Base-by-base conservation (phyloP, 2,797 vertebrate genomes). In the Sebastes itinus region DNA sequence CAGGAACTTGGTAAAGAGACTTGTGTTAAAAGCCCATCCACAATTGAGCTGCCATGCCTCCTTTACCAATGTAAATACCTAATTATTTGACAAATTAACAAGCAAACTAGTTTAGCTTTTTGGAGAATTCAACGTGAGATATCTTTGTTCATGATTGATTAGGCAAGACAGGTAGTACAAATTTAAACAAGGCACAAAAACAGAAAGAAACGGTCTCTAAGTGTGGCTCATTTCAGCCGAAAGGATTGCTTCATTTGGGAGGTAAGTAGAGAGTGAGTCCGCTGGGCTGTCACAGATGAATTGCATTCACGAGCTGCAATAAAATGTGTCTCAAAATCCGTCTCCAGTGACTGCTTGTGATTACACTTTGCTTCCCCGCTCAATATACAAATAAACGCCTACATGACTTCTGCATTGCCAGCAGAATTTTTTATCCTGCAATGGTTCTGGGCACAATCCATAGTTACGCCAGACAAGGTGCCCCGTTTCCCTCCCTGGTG, bases 351-450 rank as follows among this genome's bases (percentile, higher is more conserved):
- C 84, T 56, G 30, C 62, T 59, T 64, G 61, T 68, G 77, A 86
- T 82, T 83, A 79, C 58, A 79, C 77, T 85, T 83, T 73, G 38
- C 70, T 75, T 82, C 60, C 60, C 32, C 1, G 32, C 59, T 82
- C 86, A 72, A 74, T 77, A 77, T 63, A 85, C 78, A 88, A 91
- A 92, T 82, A 83, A 88, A 89, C 69, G 66, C 78, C 82, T 68
- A 80, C 85, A 75, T 76, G 72, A 77, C 77, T 85, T 86, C 75
- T 82, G 78, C 72, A 28, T 49, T 59, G 82, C 82, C 83, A 83
- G 76, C 82, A 79, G 33, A 62, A 18, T 76, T 69, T 80, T 62
- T 52, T 27, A 75, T 79, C 71, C 58, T 20, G 9, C 5, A 6
- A 32, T 38, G 28, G 38, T 70, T 75, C 76, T 86, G 78, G 78